Evolutionary conservation across 2,888 invertebrate species (phyloP), one percentile per base, ranked within the genome.

Genomic region (Halocaridina rubra): DNA sequence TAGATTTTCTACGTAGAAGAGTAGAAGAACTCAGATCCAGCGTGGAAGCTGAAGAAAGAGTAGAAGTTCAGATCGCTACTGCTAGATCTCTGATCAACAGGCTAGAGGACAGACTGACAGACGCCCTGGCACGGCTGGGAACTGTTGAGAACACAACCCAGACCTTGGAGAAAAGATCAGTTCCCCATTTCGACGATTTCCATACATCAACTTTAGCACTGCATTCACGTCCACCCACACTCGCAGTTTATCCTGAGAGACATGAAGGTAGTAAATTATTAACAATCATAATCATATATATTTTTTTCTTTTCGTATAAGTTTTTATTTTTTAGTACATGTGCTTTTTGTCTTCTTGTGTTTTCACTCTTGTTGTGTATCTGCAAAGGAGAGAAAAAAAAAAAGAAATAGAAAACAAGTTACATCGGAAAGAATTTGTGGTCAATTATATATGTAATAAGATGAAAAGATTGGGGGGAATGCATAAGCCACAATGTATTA

Each of bases 1-100:
- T 86, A 24, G 86, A 86, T 27, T 86, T 86, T 80, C 71, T 86
- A 3, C 59, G 82, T 8, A 79, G 86, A 2, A 75, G 53, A 16
- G 71, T 86, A 46, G 69, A 80, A 33, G 59, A 30, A 2, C 71
- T 86, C n/a, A 67, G 80, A n/a, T 22, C 19, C 4, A 29, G 22
- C 5, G 33, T 74, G n/a, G 82, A 80, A n/a, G 33, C 39, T 1
- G 64, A 71, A 27, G 39, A 72, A 39, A 57, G 29, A 3, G 32
- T 78, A 16, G 71, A 84, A 32, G 29, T 59, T 4, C 59, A 84
- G n/a, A 46, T 84, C 13, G 61, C 61, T n/a, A 53, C 84, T 8
- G 72, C 72, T 4, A 57, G 72, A 19, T 10, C 46, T 57, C 46
- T 82, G 8, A 64, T 77, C 5, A 57, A 82, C 69, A 53, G 81